Conservation (phyloP, 2,797 vertebrate genomes). For the Oreortyx pictus region DNA sequence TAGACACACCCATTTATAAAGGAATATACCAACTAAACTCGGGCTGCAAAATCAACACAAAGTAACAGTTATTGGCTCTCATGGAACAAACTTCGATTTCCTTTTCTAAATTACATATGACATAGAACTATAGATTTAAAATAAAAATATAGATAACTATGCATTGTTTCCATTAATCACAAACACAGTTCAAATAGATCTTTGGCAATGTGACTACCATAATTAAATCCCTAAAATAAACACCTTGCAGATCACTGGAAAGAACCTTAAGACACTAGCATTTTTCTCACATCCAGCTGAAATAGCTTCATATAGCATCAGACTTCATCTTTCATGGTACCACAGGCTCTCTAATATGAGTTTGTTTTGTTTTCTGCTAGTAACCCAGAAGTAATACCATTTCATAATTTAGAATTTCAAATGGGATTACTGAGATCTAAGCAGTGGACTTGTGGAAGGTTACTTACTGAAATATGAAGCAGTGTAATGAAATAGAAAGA, state of each 20-base stretch:
- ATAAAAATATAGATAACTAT: constrained; percentile 66
- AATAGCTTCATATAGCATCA: constrained; percentile 42
- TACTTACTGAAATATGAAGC: not conserved
- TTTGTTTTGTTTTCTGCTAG: constrained; percentile 38
- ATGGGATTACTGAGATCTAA: not conserved
- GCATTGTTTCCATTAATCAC: constrained; percentile 46
- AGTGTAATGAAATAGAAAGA: not conserved
- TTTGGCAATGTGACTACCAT: constrained; percentile 53
- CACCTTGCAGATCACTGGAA: constrained; percentile 60
- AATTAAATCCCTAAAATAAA: constrained; percentile 69
- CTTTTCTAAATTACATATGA: not conserved
- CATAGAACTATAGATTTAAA: constrained; percentile 29
- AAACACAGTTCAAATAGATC: constrained; percentile 67
- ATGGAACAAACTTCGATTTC: not conserved
- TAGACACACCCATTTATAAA: constrained; percentile 2
- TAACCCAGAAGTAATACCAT: not conserved
- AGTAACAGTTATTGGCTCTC: not conserved
- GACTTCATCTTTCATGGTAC: not conserved
- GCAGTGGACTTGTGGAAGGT: not conserved
- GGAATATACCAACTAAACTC: not conserved
- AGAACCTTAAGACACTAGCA: constrained; percentile 43
- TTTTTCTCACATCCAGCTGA: constrained; percentile 35
- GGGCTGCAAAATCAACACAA: not conserved
- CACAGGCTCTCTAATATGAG: not conserved
- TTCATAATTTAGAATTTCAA: constrained; percentile 30